phyloP scores from a whole-genome alignment of 2,888 invertebrate genomes.

The Euclidia mi region DNA sequence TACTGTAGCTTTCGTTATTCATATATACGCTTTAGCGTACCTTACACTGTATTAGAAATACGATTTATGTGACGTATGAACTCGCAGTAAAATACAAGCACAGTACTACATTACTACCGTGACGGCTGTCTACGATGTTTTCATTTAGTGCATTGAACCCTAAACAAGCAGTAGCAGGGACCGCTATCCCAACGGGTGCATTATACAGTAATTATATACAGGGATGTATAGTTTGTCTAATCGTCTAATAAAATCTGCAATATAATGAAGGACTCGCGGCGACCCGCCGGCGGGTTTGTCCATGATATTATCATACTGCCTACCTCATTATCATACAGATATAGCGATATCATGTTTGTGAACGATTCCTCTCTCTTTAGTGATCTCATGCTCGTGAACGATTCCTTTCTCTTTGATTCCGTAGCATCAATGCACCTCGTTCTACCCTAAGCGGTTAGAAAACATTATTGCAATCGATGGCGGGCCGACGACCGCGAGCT shows the following conservation, averaged over 20 bases:
- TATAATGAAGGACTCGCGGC: not conserved
- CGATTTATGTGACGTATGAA: too few species aligned
- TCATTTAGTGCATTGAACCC: too few species aligned
- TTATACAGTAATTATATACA: too few species aligned
- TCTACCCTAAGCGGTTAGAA: conserved; percentile 15
- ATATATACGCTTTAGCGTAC: too few species aligned
- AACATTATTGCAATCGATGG: conserved; percentile 33
- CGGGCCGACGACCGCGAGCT: conserved; percentile 34
- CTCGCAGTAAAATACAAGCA: too few species aligned
- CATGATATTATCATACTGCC: not conserved
- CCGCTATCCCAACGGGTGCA: too few species aligned
- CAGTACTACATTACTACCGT: not conserved
- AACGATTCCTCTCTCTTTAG: conserved; percentile 10
- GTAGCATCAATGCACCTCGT: conserved; percentile 8
- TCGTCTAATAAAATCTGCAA: not conserved
- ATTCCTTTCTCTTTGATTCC: conserved; percentile 11
- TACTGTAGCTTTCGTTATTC: too few species aligned
- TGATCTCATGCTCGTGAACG: conserved; percentile 11
- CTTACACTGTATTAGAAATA: too few species aligned
- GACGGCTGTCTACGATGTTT: too few species aligned
- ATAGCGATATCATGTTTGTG: conserved; percentile 9
- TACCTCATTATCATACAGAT: not conserved
- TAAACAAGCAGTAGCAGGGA: too few species aligned
- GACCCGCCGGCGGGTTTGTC: not conserved
- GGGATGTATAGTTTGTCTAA: not conserved